Percentiles rank a stretch among this genome's conserved stretches.
phyloP scores from a whole-genome alignment of 2,113 vertebrate species.

The Astatoreochromis straeleni region DNA sequence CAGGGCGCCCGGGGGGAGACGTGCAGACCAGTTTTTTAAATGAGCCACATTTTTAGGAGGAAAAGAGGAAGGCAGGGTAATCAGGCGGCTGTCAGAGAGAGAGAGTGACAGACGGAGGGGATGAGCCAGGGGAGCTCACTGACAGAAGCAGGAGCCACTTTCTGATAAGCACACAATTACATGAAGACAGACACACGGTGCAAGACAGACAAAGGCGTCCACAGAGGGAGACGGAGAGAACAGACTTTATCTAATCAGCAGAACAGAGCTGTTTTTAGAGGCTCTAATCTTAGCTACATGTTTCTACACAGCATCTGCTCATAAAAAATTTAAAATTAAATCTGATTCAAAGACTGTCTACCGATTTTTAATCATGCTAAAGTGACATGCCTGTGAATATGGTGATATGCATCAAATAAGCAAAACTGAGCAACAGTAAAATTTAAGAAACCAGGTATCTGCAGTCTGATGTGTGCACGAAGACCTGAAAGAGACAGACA shows the following conservation, averaged over 20 bases:
- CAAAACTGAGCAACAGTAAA: neutral
- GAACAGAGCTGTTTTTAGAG: neutral
- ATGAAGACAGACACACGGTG: conserved; percentile 5
- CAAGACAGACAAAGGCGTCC: neutral
- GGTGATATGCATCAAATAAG: neutral
- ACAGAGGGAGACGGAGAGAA: neutral
- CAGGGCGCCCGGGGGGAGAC: neutral
- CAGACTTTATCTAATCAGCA: conserved; percentile 10
- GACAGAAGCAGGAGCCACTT: conserved; percentile 14
- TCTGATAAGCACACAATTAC: conserved; percentile 11
- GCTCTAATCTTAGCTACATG: neutral
- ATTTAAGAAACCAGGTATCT: neutral
- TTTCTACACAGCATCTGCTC: neutral
- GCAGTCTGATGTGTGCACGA: neutral
- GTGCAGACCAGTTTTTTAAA: neutral
- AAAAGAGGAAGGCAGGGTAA: conserved; percentile 30
- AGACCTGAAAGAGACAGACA: neutral
- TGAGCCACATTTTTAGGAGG: neutral
- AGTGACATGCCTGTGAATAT: neutral
- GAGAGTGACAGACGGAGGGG: conserved; percentile 20
- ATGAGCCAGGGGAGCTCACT: neutral
- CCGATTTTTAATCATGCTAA: neutral
- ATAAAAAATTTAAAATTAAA: neutral
- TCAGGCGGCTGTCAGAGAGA: conserved; percentile 16
- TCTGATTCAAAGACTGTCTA: neutral